Conservation (phyloP, 1,140 invertebrate species). For the Saccostrea echinata region DNA sequence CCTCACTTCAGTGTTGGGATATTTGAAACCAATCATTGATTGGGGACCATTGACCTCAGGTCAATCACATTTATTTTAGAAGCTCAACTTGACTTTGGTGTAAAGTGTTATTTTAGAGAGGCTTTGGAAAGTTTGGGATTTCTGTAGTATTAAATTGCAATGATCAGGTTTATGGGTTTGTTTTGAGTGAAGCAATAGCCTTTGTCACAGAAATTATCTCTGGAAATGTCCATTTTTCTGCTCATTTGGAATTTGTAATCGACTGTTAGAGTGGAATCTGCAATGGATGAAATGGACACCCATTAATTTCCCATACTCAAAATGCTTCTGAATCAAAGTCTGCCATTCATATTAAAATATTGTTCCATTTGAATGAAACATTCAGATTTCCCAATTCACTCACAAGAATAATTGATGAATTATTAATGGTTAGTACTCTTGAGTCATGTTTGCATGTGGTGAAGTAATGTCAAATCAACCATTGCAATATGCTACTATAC, state of each 20-base stretch:
- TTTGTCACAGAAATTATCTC: not conserved
- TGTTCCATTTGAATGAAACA: not conserved
- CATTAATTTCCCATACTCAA: not conserved
- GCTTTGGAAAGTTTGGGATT: not conserved
- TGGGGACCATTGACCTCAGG: not conserved
- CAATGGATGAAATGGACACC: not conserved
- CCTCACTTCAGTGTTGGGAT: not conserved
- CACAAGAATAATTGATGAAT: not conserved
- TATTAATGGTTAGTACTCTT: too few species aligned
- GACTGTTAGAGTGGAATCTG: not conserved
- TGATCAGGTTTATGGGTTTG: not conserved
- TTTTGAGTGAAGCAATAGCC: not conserved
- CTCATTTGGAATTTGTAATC: constrained; percentile 34
- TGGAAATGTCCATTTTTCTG: not conserved
- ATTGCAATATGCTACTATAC: too few species aligned
- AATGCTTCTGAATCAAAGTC: not conserved
- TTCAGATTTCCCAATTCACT: not conserved
- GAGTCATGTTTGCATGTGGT: too few species aligned
- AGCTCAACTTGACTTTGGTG: not conserved
- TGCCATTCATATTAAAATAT: not conserved
- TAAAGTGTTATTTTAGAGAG: not conserved
- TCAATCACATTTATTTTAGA: not conserved
- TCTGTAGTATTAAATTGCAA: not conserved
- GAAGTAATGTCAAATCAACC: too few species aligned
- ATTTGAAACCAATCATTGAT: constrained; percentile 22